Conservation (phyloP, 2,113 vertebrate genomes). For the Antigone vipio region DNA sequence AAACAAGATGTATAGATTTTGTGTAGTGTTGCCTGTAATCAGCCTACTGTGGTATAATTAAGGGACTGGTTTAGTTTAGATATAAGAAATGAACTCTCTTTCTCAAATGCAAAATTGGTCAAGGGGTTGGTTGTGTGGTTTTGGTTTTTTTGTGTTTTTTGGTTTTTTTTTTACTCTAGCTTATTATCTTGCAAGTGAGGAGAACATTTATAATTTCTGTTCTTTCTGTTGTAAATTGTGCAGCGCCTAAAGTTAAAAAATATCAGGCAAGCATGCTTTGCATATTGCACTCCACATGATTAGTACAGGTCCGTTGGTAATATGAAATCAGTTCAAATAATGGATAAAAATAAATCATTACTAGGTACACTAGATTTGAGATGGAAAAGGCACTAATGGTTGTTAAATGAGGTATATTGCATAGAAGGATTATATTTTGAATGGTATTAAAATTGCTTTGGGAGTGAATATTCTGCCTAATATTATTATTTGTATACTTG, state of each 20-base stretch:
- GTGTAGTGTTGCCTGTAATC: slow-evolving; percentile 41
- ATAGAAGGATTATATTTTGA: slow-evolving; percentile 62
- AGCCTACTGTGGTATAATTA: slow-evolving; percentile 23
- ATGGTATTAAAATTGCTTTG: slow-evolving; percentile 65
- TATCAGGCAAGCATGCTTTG: neutral
- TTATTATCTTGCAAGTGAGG: neutral
- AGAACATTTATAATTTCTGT: slow-evolving; percentile 38
- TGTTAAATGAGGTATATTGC: slow-evolving; percentile 72
- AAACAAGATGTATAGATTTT: slow-evolving; percentile 23
- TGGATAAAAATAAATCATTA: slow-evolving; percentile 70
- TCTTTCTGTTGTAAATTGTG: slow-evolving; percentile 19
- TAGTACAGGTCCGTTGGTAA: slow-evolving; percentile 30
- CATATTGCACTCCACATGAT: neutral
- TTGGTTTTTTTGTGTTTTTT: neutral
- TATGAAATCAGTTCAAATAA: slow-evolving; percentile 54
- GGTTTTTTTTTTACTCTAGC: neutral
- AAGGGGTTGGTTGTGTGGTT: neutral
- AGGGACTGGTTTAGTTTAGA: neutral
- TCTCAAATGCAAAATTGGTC: slow-evolving; percentile 18
- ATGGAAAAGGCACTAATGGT: slow-evolving; percentile 62
- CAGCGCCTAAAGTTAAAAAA: neutral
- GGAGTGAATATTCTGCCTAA: slow-evolving; percentile 49
- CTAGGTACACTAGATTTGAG: slow-evolving; percentile 50
- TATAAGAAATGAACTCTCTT: neutral
- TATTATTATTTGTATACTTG: slow-evolving; percentile 52